Base-by-base conservation (phyloP, 2,888 invertebrate genomes). In the Volucella zonaria region DNA sequence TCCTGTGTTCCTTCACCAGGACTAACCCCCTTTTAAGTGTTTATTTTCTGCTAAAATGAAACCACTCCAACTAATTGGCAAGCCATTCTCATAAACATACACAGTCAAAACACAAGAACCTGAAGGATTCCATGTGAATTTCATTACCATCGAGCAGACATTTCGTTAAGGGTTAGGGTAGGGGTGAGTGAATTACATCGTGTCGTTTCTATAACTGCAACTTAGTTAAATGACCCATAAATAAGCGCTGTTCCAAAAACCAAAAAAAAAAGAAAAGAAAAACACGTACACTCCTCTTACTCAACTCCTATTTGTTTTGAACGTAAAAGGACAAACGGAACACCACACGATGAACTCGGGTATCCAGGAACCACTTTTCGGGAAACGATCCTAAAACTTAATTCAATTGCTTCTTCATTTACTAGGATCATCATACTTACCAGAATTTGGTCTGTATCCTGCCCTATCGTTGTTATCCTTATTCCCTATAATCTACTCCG, bases 221-320 rank as follows among this genome's bases (percentile, higher is more conserved):
- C 67, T 83, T 80, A 79, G 80, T 75, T 83, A 83, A 83, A 83
- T 83, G 83, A 80, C 83, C 83, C 83, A 83, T 83, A 83, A 83
- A 83, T 71, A 76, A 83, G 83, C 79, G 42, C 40, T 45, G 40
- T 61, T 61, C 45, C 74, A 58, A 62, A 78, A 78, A 56, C 42
- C 49, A 56, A 75, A 45, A 45, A 1, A 12, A 45, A 10, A 12
- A 45, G 18, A 23, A 23, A 23, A 23, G 3, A 23, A 31, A 23
- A 23, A 23, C 0, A 23, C 2, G 18, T 31, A 31, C 31, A 31
- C 31, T 31, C 6, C 31, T 31, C 6, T 31, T 31, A 31, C 31
- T 31, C 59, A 10, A 38, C 23, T 47, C 59, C 40, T n/a, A 12
- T 51, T 42, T 47, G 12, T 6, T 31, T 31, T n/a, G 38, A 38